Evolutionary conservation across 2,888 invertebrate genomes (phyloP).

Genomic region (Hydrotaea diabolus): DNA sequence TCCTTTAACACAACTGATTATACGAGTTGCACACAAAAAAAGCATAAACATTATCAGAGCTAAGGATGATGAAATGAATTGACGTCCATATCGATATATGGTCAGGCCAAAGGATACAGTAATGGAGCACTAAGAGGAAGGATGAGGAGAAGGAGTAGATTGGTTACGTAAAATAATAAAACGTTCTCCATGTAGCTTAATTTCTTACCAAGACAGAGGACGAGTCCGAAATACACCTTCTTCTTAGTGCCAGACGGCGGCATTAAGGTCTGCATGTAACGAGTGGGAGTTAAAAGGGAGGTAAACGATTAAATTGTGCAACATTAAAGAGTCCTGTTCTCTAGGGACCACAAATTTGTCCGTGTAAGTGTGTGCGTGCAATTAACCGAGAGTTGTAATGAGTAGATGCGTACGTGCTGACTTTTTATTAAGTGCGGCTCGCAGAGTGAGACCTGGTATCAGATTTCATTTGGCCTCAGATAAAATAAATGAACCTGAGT

Average conservation of each 20-base stretch:
- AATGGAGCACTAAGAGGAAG: not conserved
- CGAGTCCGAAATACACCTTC: slow-evolving; percentile 34
- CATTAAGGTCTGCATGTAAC: not conserved
- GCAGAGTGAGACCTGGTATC: slow-evolving; percentile 28
- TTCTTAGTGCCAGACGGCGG: not conserved
- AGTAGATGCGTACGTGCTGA: slow-evolving; percentile 39
- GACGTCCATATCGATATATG: slow-evolving; percentile 44
- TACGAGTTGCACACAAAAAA: not conserved
- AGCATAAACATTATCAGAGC: slow-evolving; percentile 27
- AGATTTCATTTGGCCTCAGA: slow-evolving; percentile 55
- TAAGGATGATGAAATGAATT: slow-evolving; percentile 51
- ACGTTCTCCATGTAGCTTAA: slow-evolving; percentile 55
- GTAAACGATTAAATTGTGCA: slow-evolving; percentile 62
- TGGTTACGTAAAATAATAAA: slow-evolving; percentile 52
- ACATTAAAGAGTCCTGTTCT: slow-evolving; percentile 56
- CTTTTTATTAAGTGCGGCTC: slow-evolving; percentile 59
- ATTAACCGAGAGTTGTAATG: slow-evolving; percentile 52
- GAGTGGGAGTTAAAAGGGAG: not conserved
- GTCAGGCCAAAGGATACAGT: not conserved
- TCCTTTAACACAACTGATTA: slow-evolving; percentile 46
- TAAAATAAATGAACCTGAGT: slow-evolving; percentile 46
- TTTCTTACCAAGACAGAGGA: slow-evolving; percentile 51
- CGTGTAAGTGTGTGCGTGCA: slow-evolving; percentile 52
- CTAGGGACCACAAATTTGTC: slow-evolving; percentile 62
- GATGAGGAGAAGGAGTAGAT: not conserved